A percentile compares a stretch with the other conserved stretches of the same genome.
Conservation (phyloP, 92 coral and sea anemone species). For the Palythoa caribaeorum region DNA sequence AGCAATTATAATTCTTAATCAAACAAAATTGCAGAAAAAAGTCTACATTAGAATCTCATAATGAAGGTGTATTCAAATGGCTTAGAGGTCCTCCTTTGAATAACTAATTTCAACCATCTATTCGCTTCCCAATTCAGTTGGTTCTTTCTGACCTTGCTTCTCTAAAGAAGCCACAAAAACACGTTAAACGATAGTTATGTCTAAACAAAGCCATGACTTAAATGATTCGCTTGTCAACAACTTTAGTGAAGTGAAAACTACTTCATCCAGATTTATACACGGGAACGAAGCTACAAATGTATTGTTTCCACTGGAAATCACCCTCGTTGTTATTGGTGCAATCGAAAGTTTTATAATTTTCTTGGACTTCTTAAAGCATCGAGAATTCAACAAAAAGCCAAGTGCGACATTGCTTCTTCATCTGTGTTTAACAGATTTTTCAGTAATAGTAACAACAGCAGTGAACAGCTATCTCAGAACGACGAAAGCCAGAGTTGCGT, state of each 20-base stretch:
- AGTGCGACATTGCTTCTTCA: slow-evolving; percentile 17
- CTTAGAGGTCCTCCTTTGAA: not conserved
- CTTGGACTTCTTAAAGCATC: slow-evolving; percentile 22
- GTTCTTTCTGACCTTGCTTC: not conserved
- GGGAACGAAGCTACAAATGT: not conserved
- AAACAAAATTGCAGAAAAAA: not conserved
- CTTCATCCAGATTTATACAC: not conserved
- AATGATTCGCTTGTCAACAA: not conserved
- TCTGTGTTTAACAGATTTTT: slow-evolving; percentile 20
- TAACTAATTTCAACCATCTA: not conserved
- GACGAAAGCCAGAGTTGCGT: not conserved
- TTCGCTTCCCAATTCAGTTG: not conserved
- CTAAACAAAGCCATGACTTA: not conserved
- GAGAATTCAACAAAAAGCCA: slow-evolving; percentile 13
- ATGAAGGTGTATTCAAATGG: not conserved
- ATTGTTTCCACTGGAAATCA: not conserved
- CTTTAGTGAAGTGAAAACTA: not conserved
- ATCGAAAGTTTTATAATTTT: not conserved
- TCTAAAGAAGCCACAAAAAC: not conserved
- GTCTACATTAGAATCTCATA: not conserved
- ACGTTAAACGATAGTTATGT: not conserved
- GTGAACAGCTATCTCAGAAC: slow-evolving; percentile 1
- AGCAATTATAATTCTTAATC: not conserved
- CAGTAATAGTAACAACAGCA: slow-evolving; percentile 13
- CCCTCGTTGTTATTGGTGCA: slow-evolving; percentile 7